phyloP scores from a whole-genome alignment of 1,140 invertebrate genomes.

The Harlomillsia oculata region DNA sequence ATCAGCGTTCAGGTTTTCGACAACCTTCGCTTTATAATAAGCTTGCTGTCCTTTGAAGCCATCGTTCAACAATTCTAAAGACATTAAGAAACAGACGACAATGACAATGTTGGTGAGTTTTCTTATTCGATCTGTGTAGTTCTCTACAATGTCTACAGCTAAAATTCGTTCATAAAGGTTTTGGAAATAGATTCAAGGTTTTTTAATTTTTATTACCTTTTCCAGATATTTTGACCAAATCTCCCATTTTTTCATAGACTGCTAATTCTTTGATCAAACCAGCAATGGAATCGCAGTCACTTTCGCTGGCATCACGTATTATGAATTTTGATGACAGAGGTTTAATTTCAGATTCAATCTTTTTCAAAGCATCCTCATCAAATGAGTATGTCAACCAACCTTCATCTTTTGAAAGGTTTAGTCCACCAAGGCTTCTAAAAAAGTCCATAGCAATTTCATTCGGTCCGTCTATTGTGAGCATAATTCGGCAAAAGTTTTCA shows the following conservation, averaged over 20 bases:
- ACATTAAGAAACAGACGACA: background rate
- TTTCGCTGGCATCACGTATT: background rate
- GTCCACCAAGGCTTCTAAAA: slow-evolving; percentile 58
- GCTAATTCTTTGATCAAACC: slow-evolving; percentile 62
- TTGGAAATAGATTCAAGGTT: background rate
- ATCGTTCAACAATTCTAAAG: slow-evolving; percentile 54
- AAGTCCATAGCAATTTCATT: slow-evolving; percentile 60
- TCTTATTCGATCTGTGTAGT: background rate
- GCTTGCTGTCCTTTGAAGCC: slow-evolving; percentile 54
- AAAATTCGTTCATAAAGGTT: background rate
- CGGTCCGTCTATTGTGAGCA: slow-evolving; percentile 70
- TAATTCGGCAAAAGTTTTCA: slow-evolving; percentile 50
- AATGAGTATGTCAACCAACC: slow-evolving; percentile 63
- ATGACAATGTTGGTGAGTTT: background rate
- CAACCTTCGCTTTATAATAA: slow-evolving; percentile 56
- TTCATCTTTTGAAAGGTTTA: slow-evolving; percentile 55
- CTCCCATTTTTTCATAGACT: slow-evolving; percentile 65
- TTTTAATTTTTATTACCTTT: slow-evolving; percentile 44
- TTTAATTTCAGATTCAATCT: too few relatives aligned
- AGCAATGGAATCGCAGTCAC: slow-evolving; percentile 43
- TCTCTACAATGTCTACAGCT: background rate
- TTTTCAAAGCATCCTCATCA: slow-evolving; percentile 32
- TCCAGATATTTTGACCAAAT: slow-evolving; percentile 57
- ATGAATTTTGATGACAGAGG: slow-evolving; percentile 1
- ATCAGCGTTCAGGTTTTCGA: slow-evolving; percentile 42